phyloP scores from a whole-genome alignment of 2,888 invertebrate species.

The Hirtodrosophila duncani region DNA sequence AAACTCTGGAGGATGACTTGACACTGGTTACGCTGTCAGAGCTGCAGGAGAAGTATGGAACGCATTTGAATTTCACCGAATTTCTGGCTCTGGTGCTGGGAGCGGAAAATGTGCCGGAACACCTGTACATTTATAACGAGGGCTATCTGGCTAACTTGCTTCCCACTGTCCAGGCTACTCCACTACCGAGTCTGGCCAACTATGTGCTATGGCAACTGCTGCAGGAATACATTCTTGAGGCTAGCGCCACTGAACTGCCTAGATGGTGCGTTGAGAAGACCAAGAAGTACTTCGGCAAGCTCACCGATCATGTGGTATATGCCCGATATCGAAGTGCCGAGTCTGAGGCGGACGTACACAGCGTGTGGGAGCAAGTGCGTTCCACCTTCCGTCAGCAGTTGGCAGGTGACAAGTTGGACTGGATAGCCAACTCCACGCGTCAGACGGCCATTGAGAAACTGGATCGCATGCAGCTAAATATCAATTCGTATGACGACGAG shows the following conservation, averaged over 20 bases:
- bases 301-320: constrained; percentile 63
- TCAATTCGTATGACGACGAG: constrained; percentile 65
- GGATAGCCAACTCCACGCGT: constrained; percentile 67
- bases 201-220: constrained; percentile 69
- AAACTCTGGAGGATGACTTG: constrained; percentile 40
- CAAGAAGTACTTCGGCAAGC: constrained; percentile 64
- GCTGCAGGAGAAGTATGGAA: constrained; percentile 40
- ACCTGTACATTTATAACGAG: constrained; percentile 61
- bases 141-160: constrained; percentile 47
- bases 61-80: constrained; percentile 56
- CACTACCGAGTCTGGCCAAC: constrained; percentile 47
- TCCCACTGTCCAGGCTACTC: constrained; percentile 36
- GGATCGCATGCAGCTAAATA: constrained; percentile 59
- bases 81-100: constrained; percentile 63
- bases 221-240: constrained; percentile 50
- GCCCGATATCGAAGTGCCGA: constrained; percentile 48
- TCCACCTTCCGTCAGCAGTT: constrained; percentile 54
- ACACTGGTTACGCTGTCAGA: constrained; percentile 40
- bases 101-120: constrained; percentile 49
- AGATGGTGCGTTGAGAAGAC: constrained; percentile 58
- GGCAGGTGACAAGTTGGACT: constrained; percentile 60
- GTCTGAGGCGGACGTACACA: constrained; percentile 56
- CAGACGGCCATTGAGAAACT: constrained; percentile 60
- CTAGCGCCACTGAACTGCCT: constrained; percentile 9
- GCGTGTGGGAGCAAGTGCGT: constrained; percentile 67